Conservation (phyloP, 2,888 invertebrate species). For the Scrobipalpa atriplicella region DNA sequence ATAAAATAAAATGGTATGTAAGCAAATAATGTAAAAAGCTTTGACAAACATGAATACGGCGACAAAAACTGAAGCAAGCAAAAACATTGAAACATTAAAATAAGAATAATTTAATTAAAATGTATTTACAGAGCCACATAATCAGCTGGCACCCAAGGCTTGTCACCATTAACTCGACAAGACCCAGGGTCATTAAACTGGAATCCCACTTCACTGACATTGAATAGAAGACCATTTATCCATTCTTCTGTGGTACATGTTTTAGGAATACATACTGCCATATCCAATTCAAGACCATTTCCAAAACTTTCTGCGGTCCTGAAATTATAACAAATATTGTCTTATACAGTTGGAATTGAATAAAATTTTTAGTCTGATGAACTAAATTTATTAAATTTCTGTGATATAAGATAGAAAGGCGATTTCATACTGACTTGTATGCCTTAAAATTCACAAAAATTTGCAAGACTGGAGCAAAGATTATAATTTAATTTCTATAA, state of each 20-base stretch:
- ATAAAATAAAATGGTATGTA: too few relatives aligned
- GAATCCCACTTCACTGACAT: constrained; percentile 43
- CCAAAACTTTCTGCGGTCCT: background rate
- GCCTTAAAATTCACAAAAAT: too few relatives aligned
- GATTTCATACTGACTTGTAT: too few relatives aligned
- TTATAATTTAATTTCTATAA: too few relatives aligned
- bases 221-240: constrained; percentile 44
- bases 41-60: too few relatives aligned
- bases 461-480: too few relatives aligned
- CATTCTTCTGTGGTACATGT: constrained; percentile 57
- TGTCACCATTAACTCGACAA: constrained; percentile 66
- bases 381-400: too few relatives aligned
- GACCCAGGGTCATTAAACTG: constrained; percentile 50
- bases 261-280: constrained; percentile 65
- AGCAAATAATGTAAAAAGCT: too few relatives aligned
- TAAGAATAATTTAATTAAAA: background rate
- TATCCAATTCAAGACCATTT: constrained; percentile 33
- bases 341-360: too few relatives aligned
- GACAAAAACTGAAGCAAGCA: too few relatives aligned
- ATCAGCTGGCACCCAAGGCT: constrained; percentile 64
- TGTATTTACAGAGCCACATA: constrained; percentile 65
- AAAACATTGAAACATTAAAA: constrained; percentile 4
- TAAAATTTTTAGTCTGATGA: too few relatives aligned
- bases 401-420: too few relatives aligned
- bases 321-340: background rate